phyloP scores from a whole-genome alignment of 2,888 invertebrate genomes.

The Ommatoiulus sabulosus region DNA sequence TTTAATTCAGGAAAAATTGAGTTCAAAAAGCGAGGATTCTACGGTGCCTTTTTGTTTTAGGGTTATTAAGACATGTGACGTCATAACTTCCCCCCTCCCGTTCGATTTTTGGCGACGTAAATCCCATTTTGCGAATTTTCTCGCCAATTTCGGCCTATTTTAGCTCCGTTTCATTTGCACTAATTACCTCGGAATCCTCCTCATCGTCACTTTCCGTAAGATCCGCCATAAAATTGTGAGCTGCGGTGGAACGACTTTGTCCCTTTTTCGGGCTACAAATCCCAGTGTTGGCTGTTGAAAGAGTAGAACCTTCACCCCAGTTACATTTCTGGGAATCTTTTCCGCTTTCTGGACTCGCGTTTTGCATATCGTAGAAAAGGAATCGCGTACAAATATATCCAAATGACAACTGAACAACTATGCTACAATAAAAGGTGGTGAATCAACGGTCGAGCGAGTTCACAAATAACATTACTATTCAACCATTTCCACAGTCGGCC shows the following conservation, averaged over 20 bases:
- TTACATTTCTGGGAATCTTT: conserved; percentile 53
- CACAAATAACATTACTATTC: conserved; percentile 46
- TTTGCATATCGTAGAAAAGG: conserved; percentile 42
- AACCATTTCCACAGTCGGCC: background rate
- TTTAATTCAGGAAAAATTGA: background rate
- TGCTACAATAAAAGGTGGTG: conserved; percentile 39
- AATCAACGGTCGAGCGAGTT: background rate
- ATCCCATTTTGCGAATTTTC: background rate
- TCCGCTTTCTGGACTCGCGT: conserved; percentile 33
- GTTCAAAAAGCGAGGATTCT: background rate
- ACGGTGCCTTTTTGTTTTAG: conserved; percentile 19
- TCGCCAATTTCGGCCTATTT: background rate
- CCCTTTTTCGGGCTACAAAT: conserved; percentile 60
- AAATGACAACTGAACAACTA: conserved; percentile 1
- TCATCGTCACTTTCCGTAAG: conserved; percentile 96
- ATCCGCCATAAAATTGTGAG: conserved; percentile 90
- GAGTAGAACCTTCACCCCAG: conserved; percentile 48
- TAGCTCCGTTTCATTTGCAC: background rate
- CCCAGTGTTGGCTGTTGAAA: conserved; percentile 58
- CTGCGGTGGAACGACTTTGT: conserved; percentile 67
- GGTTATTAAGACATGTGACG: background rate
- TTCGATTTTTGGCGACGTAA: conserved; percentile 19
- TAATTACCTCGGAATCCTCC: conserved; percentile 93
- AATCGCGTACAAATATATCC: conserved; percentile 11
- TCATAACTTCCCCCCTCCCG: conserved; percentile 18